phyloP scores from a whole-genome alignment of 2,888 invertebrate species.

The Darwinula stevensoni region DNA sequence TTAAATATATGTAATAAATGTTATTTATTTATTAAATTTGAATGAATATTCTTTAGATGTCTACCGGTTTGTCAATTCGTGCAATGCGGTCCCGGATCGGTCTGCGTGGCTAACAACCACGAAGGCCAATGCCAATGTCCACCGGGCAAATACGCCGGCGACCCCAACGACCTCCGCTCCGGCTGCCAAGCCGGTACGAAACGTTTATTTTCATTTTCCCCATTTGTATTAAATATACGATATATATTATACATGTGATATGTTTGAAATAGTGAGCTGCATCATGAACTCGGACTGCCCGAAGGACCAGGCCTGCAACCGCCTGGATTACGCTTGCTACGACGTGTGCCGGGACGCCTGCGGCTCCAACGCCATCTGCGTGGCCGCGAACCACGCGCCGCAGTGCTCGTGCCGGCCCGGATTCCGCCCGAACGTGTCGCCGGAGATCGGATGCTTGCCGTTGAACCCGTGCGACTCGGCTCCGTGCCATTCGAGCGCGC shows the following conservation, averaged over 20 bases:
- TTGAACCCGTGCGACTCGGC: slow-evolving; percentile 13
- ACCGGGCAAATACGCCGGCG: slow-evolving; percentile 52
- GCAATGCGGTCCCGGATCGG: slow-evolving; percentile 52
- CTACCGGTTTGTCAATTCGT: slow-evolving; percentile 42
- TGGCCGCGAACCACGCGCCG: slow-evolving; percentile 50
- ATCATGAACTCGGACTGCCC: slow-evolving; percentile 24
- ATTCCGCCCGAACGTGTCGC: slow-evolving; percentile 41
- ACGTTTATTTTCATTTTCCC: too few relatives aligned
- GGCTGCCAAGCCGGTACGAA: slow-evolving; percentile 12
- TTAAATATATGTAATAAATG: too few relatives aligned
- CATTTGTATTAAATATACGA: too few relatives aligned
- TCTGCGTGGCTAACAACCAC: slow-evolving; percentile 67
- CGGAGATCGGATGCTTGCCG: slow-evolving; percentile 47
- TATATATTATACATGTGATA: too few relatives aligned
- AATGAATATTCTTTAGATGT: slow-evolving; percentile 25
- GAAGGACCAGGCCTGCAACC: slow-evolving; percentile 51
- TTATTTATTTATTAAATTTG: neutral
- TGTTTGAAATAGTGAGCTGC: slow-evolving; percentile 12
- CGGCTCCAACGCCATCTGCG: slow-evolving; percentile 58
- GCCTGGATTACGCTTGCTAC: slow-evolving; percentile 47
- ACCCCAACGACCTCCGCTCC: slow-evolving; percentile 34
- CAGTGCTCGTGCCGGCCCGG: slow-evolving; percentile 64
- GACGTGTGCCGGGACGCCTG: slow-evolving; percentile 56
- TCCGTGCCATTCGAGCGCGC: slow-evolving; percentile 47
- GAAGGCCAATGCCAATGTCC: slow-evolving; percentile 68